phyloP scores from a whole-genome alignment of 1,140 invertebrate species.

The Propsilocerus akamusi region DNA sequence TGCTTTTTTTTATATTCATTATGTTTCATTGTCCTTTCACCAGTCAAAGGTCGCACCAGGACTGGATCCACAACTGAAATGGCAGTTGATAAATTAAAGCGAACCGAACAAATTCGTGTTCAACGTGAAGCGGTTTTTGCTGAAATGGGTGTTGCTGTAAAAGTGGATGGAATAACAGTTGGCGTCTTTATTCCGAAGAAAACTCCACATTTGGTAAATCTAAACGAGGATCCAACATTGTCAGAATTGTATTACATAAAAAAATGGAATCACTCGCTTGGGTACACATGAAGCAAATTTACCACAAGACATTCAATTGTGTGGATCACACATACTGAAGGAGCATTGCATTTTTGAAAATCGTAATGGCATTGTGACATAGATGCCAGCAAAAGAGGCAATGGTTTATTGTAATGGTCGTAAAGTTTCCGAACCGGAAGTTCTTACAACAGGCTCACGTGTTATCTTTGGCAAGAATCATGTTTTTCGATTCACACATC shows the following conservation, averaged over 20 bases:
- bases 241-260: conserved; percentile 99
- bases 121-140: conserved; percentile 95
- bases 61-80: conserved; percentile 78
- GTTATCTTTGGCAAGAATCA: conserved; percentile 98
- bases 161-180: conserved; percentile 91
- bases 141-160: conserved; percentile 97
- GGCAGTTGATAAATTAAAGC: conserved; percentile 89
- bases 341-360: conserved; percentile 96
- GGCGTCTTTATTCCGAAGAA: conserved; percentile 98
- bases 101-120: conserved; percentile 85
- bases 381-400: conserved; percentile 70
- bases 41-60: conserved; percentile 25
- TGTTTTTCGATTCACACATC: conserved; percentile 97
- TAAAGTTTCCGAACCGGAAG: conserved; percentile 62
- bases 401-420: conserved; percentile 92
- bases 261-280: conserved; percentile 76
- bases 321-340: conserved; percentile 78
- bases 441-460: conserved; percentile 85
- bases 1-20: no score
- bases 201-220: conserved; percentile 93
- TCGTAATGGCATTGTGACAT: conserved; percentile 64
- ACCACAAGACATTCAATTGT: conserved; percentile 86
- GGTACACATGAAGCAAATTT: conserved; percentile 79
- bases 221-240: conserved; percentile 97
- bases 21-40: conserved; percentile 28